Evolutionary conservation across 2,797 vertebrate genomes (phyloP).

Genomic region (Coccyzus lansbergi): DNA sequence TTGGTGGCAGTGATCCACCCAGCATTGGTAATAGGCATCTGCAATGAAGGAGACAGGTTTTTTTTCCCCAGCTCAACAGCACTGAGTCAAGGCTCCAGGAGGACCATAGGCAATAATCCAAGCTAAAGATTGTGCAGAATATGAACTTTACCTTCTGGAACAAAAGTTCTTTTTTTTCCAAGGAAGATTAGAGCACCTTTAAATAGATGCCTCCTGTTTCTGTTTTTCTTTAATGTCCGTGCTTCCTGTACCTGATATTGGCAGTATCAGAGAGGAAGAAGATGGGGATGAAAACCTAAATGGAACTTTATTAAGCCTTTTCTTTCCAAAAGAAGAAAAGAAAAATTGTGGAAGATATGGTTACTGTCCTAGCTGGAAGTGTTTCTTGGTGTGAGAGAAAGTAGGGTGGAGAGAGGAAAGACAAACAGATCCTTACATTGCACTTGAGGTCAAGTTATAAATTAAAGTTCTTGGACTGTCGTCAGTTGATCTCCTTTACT

Average conservation of each 20-base stretch:
- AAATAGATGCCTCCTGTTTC: neutral
- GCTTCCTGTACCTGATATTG: neutral
- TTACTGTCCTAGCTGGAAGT: neutral
- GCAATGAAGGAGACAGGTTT: neutral
- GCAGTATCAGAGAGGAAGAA: neutral
- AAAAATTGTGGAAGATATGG: neutral
- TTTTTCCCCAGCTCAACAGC: neutral
- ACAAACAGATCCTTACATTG: neutral
- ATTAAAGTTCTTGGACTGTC: neutral
- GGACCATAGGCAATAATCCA: neutral
- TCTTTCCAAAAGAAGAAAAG: neutral
- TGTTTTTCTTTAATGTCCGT: neutral
- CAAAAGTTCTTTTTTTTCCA: neutral
- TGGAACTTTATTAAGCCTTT: neutral
- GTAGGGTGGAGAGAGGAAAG: neutral
- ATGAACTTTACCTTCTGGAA: neutral
- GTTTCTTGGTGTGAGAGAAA: neutral
- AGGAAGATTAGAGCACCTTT: constrained; percentile 3
- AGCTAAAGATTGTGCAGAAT: neutral
- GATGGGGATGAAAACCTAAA: neutral
- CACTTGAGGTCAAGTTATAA: neutral
- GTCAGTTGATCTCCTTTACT: neutral
- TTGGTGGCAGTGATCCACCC: neutral
- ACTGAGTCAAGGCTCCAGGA: neutral
- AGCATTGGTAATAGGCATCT: neutral